These are phyloP conservation scores for Myzus persicae DNA, from an alignment of 1,140 invertebrate genomes.

Conservation along the genomic window DNA sequence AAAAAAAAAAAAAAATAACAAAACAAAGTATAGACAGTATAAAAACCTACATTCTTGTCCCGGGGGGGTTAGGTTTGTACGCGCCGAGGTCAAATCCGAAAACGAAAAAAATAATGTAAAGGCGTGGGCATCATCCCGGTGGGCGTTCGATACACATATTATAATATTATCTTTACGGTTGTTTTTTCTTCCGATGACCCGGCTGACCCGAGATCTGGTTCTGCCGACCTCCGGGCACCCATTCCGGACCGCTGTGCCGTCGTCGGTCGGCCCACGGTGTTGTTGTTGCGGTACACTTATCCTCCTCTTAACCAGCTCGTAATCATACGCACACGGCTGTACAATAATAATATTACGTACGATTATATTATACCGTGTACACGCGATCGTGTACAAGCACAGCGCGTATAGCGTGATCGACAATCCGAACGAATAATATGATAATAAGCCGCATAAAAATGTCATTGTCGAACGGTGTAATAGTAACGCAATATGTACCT, in stretches of 20 bases:
- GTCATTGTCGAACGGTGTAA: not conserved
- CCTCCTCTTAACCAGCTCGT: not conserved
- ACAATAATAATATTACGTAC: not conserved
- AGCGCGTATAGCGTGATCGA: not conserved
- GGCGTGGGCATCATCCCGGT: slow-evolving; percentile 43
- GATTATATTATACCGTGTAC: not conserved
- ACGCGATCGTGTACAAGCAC: not conserved
- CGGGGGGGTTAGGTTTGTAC: not conserved
- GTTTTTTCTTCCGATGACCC: slow-evolving; percentile 30
- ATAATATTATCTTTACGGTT: slow-evolving; percentile 10
- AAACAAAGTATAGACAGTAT: not conserved
- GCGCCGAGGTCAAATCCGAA: slow-evolving; percentile 43
- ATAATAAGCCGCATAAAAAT: not conserved
- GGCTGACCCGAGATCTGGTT: slow-evolving; percentile 54
- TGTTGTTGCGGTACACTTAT: not conserved
- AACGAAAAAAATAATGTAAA: slow-evolving; percentile 29
- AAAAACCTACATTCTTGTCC: slow-evolving; percentile 6
- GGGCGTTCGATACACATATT: slow-evolving; percentile 18
- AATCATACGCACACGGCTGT: not conserved
- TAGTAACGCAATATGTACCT: not conserved
- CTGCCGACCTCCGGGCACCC: slow-evolving; percentile 46
- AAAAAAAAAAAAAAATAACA: not conserved
- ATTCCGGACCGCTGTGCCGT: not conserved
- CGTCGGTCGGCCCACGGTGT: slow-evolving; percentile 5
- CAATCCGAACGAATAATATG: not conserved